phyloP scores from a whole-genome alignment of 2,797 vertebrate genomes.

The Scleropages formosus region DNA sequence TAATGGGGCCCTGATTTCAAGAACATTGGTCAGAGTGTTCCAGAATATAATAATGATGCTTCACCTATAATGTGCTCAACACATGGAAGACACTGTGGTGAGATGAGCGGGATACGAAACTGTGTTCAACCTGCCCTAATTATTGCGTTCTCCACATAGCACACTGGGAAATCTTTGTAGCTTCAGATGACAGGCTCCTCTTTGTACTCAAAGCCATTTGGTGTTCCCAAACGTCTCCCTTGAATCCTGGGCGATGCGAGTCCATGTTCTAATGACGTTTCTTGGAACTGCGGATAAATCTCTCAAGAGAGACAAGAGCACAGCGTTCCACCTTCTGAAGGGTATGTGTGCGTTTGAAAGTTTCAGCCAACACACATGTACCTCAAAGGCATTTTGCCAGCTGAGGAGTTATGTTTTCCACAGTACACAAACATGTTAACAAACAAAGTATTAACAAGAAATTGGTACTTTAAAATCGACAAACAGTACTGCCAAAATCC shows the following conservation, averaged over 20 bases:
- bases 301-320: not conserved
- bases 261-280: not conserved
- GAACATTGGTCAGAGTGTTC: no score
- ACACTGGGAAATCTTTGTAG: not conserved
- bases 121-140: not conserved
- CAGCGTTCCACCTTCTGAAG: not conserved
- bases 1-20: no score
- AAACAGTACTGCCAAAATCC: no score
- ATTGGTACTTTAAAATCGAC: no score
- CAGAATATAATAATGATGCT: no score
- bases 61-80: no score
- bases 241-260: not conserved
- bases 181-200: not conserved
- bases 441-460: not conserved
- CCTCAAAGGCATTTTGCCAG: not conserved
- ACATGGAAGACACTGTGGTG: no score
- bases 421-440: not conserved
- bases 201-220: not conserved
- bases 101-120: not conserved
- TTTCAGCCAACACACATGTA: not conserved
- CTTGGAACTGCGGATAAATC: not conserved
- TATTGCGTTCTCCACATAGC: conserved; percentile 3
- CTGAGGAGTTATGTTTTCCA: not conserved
- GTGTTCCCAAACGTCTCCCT: not conserved
- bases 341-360: not conserved